Evolutionary conservation across 2,797 vertebrate species (phyloP).

Genomic region (Acipenser ruthenus): DNA sequence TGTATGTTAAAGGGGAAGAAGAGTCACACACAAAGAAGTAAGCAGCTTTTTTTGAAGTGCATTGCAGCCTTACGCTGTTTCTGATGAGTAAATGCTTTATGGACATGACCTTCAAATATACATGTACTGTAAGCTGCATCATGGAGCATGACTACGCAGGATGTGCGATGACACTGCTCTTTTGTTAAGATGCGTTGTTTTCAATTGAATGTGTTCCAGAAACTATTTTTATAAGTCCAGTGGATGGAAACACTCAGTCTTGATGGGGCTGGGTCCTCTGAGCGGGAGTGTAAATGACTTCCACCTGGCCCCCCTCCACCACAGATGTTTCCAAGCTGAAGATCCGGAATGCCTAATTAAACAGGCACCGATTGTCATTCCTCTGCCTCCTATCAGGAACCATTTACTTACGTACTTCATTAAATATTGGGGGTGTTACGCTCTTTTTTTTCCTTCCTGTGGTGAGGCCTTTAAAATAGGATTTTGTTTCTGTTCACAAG

Average conservation of each 20-base stretch:
- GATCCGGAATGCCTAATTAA: neutral
- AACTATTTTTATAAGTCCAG: neutral
- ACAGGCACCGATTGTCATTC: neutral
- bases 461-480: no score
- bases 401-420: no score
- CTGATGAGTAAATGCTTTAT: neutral
- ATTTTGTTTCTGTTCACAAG: no score
- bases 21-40: neutral
- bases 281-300: neutral
- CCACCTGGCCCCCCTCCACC: neutral
- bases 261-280: no score
- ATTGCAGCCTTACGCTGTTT: neutral
- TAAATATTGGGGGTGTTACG: no score
- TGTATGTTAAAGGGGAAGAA: no score
- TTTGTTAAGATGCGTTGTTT: neutral
- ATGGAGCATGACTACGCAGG: constrained; percentile 3
- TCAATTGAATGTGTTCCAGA: neutral
- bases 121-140: neutral
- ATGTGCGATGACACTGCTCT: neutral
- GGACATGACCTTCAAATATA: neutral
- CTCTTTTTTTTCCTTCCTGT: no score
- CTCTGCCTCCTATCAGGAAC: neutral
- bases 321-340: neutral
- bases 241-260: neutral
- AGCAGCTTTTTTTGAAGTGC: neutral